Evolutionary conservation across 2,113 vertebrate species (phyloP).

Genomic region (Balaeniceps rex): DNA sequence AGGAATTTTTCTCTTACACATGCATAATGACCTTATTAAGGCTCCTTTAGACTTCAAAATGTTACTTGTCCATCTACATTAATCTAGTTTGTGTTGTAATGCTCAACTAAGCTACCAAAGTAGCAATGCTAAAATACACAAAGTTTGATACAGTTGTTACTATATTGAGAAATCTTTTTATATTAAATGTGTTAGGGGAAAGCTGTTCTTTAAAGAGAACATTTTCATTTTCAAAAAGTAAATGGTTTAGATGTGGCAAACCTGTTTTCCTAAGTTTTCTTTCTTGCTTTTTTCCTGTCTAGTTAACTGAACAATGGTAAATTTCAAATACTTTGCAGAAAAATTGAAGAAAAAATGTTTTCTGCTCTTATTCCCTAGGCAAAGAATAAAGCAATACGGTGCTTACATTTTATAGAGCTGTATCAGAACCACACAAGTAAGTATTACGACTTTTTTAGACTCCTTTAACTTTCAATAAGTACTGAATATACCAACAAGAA

Average conservation of each 20-base stretch:
- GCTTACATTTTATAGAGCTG: constrained; percentile 85
- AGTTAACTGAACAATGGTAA: background rate
- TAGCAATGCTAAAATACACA: background rate
- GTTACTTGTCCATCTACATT: background rate
- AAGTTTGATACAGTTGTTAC: background rate
- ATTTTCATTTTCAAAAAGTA: background rate
- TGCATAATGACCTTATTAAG: background rate
- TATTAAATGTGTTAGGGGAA: background rate
- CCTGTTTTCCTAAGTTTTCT: background rate
- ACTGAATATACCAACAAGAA: background rate
- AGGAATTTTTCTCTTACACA: background rate
- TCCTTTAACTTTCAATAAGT: background rate
- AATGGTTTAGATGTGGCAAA: background rate
- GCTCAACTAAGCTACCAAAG: background rate
- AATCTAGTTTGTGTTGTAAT: background rate
- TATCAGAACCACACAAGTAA: constrained; percentile 91
- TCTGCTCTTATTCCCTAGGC: constrained; percentile 76
- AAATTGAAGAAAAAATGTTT: background rate
- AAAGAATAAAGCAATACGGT: constrained; percentile 89
- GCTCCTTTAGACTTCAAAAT: background rate
- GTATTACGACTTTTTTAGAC: constrained; percentile 26
- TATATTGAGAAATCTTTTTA: background rate
- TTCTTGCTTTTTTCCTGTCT: background rate
- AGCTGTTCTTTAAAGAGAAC: background rate
- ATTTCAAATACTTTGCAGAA: background rate